Percentiles rank a stretch among this genome's conserved stretches.
Evolutionary conservation across 2,888 invertebrate species (phyloP).

Genomic region (Hemithea aestivaria): DNA sequence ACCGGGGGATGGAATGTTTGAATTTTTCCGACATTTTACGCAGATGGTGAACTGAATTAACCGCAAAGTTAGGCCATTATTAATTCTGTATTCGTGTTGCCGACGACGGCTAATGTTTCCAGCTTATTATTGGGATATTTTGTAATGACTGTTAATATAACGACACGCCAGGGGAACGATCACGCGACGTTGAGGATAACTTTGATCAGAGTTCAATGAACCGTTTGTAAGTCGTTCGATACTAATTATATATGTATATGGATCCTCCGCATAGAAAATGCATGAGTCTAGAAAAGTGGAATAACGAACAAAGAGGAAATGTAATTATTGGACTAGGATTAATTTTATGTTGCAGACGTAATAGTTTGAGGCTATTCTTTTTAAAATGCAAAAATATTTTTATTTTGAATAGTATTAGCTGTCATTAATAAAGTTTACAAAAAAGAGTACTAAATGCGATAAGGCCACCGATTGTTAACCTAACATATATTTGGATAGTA

Average conservation of each 20-base stretch:
- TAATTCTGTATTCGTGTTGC: slow-evolving; percentile 71
- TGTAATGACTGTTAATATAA: slow-evolving; percentile 72
- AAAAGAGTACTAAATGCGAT: no score
- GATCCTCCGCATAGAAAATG: slow-evolving; percentile 9
- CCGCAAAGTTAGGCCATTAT: slow-evolving; percentile 68
- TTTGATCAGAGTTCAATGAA: slow-evolving; percentile 49
- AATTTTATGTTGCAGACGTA: no score
- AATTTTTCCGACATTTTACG: slow-evolving; percentile 54
- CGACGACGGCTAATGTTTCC: slow-evolving; percentile 62
- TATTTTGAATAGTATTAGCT: no score
- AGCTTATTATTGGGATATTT: slow-evolving; percentile 73
- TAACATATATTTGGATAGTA: no score
- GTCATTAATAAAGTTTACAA: no score
- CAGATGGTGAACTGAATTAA: slow-evolving; percentile 63
- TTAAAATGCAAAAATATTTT: no score
- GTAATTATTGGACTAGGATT: no score
- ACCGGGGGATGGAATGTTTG: slow-evolving; percentile 43
- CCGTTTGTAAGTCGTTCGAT: slow-evolving; percentile 24
- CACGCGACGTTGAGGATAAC: slow-evolving; percentile 61
- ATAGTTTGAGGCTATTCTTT: no score
- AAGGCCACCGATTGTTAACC: no score
- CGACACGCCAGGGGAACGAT: slow-evolving; percentile 56
- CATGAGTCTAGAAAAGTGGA: no score
- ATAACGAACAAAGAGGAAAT: slow-evolving; percentile 3
- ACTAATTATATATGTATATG: slow-evolving; percentile 8